A percentile compares a stretch with the other conserved stretches of the same genome.
These are phyloP conservation scores for Strix aluco DNA, from an alignment of 2,113 vertebrate genomes.

Conservation along the genomic window DNA sequence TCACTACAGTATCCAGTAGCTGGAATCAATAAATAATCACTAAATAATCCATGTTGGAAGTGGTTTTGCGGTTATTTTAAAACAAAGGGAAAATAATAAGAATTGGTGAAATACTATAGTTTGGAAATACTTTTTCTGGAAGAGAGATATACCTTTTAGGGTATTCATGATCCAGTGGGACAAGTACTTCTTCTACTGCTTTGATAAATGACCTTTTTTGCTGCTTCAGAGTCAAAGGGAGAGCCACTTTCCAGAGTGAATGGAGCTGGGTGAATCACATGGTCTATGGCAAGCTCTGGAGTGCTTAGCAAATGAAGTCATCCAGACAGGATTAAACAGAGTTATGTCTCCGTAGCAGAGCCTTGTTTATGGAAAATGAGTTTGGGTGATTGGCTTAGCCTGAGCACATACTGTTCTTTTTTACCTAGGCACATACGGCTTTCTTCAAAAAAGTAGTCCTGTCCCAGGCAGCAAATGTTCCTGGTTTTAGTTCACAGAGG, in stretches of 20 bases:
- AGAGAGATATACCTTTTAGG: neutral
- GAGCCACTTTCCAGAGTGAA: slow-evolving; percentile 46
- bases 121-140: neutral
- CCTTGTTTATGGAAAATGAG: slow-evolving; percentile 77
- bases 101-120: neutral
- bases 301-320: slow-evolving; percentile 76
- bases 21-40: neutral
- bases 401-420: slow-evolving; percentile 65
- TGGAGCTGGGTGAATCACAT: slow-evolving; percentile 42
- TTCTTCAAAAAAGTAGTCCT: slow-evolving; percentile 57
- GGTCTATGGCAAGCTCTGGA: slow-evolving; percentile 48
- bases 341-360: slow-evolving; percentile 65
- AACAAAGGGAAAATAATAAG: neutral
- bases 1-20: neutral
- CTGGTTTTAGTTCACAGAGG: neutral
- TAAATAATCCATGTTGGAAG: neutral
- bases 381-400: slow-evolving; percentile 59
- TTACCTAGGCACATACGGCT: slow-evolving; percentile 17
- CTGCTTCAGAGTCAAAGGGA: slow-evolving; percentile 39
- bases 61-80: neutral
- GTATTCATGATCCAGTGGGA: neutral
- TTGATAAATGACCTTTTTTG: slow-evolving; percentile 47
- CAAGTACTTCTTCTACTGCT: neutral
- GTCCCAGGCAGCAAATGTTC: slow-evolving; percentile 50
- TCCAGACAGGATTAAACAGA: slow-evolving; percentile 65